Conservation (phyloP, 2,797 vertebrate species). For the Clamator glandarius region DNA sequence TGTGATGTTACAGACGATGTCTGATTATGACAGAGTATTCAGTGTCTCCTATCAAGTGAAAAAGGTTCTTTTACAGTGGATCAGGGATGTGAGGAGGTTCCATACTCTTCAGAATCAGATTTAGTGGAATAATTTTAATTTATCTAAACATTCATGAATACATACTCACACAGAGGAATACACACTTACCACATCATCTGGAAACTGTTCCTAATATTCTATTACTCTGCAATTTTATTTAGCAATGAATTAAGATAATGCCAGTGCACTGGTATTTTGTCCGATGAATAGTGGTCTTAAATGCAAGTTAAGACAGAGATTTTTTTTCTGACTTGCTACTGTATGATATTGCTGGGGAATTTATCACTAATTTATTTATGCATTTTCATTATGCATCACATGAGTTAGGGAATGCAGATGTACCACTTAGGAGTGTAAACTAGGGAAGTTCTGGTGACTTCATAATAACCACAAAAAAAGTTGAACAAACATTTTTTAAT, state of each 20-base stretch:
- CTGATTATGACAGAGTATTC: background rate
- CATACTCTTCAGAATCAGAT: background rate
- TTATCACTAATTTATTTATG: background rate
- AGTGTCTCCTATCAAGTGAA: background rate
- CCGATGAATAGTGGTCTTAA: background rate
- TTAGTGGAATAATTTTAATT: background rate
- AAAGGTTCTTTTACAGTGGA: background rate
- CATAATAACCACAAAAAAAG: background rate
- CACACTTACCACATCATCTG: background rate
- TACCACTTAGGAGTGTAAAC: background rate
- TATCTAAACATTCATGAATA: background rate
- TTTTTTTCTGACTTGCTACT: background rate
- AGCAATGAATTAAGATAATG: background rate
- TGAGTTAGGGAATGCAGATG: background rate
- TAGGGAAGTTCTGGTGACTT: background rate
- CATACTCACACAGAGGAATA: background rate
- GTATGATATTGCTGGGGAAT: background rate
- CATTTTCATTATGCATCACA: background rate
- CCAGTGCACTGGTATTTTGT: background rate
- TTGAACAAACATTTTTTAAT: background rate
- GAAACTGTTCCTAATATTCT: background rate
- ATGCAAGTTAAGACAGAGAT: background rate
- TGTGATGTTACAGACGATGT: background rate
- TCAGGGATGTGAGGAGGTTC: background rate
- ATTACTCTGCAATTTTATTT: background rate